Evolutionary conservation across 1,140 invertebrate species (phyloP).

Genomic region (Heliothis virescens): DNA sequence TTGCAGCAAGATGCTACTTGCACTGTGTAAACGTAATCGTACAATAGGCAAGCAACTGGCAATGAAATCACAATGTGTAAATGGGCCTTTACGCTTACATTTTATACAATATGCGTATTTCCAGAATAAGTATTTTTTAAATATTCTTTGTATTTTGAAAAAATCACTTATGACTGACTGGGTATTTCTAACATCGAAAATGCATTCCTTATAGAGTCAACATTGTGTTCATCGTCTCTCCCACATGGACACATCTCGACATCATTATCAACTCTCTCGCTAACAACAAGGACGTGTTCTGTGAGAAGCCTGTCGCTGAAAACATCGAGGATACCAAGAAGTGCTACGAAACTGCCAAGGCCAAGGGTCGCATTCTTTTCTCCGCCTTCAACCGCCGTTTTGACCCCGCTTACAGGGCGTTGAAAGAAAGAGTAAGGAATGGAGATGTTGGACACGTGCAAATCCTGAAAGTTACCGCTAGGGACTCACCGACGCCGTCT

Average conservation of each 20-base stretch:
- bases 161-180: too few species aligned
- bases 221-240: constrained; percentile 87
- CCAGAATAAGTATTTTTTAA: too few species aligned
- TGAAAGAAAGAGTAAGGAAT: constrained; percentile 85
- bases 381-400: constrained; percentile 91
- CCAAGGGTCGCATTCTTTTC: constrained; percentile 87
- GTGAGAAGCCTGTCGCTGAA: constrained; percentile 91
- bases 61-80: too few species aligned
- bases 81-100: too few species aligned
- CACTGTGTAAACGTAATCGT: too few species aligned
- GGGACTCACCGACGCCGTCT: constrained; percentile 88
- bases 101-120: too few species aligned
- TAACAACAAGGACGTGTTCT: constrained; percentile 88
- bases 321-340: constrained; percentile 84
- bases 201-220: constrained; percentile 81
- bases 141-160: too few species aligned
- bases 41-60: too few species aligned
- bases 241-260: constrained; percentile 88
- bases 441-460: constrained; percentile 89
- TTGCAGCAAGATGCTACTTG: too few species aligned
- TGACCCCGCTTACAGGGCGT: constrained; percentile 87
- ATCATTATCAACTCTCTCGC: constrained; percentile 87
- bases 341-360: constrained; percentile 88
- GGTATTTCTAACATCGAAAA: too few species aligned
- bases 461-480: constrained; percentile 87